Percentiles rank a stretch among this genome's conserved stretches.
These are phyloP conservation scores for Sinocyclocheilus grahami DNA, from an alignment of 2,113 vertebrate genomes.

Conservation along the genomic window DNA sequence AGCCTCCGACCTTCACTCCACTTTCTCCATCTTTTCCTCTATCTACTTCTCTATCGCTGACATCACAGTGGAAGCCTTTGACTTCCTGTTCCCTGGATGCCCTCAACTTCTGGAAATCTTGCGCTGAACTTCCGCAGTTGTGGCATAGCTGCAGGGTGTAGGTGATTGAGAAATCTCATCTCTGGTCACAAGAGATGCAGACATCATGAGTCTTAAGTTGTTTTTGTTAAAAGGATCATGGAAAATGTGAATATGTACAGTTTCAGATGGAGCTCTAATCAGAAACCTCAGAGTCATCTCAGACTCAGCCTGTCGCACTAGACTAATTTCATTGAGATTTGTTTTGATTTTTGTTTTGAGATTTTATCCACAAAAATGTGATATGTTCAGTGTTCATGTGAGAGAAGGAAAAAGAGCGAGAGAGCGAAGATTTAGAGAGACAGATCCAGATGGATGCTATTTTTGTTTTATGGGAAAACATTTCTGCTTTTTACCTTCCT, in stretches of 20 bases:
- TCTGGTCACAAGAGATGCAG: slow-evolving; percentile 40
- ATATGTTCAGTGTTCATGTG: slow-evolving; percentile 10
- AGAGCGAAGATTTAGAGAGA: neutral
- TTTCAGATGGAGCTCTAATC: slow-evolving; percentile 41
- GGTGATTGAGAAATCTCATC: slow-evolving; percentile 42
- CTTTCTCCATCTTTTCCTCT: slow-evolving; percentile 37
- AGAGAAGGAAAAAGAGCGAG: neutral
- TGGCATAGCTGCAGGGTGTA: slow-evolving; percentile 30
- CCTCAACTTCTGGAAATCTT: slow-evolving; percentile 45
- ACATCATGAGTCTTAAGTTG: slow-evolving; percentile 38
- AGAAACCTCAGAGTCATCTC: slow-evolving; percentile 34
- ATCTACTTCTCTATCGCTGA: slow-evolving; percentile 33
- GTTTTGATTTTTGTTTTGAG: slow-evolving; percentile 48
- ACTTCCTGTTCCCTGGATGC: slow-evolving; percentile 36
- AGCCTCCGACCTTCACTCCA: slow-evolving; percentile 21
- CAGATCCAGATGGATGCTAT: slow-evolving; percentile 40
- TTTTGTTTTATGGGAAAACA: too few species aligned
- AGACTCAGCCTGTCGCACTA: slow-evolving; percentile 17
- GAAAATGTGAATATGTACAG: slow-evolving; percentile 45
- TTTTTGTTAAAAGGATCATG: slow-evolving; percentile 44
- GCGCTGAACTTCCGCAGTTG: slow-evolving; percentile 35
- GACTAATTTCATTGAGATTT: slow-evolving; percentile 42
- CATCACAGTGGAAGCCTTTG: slow-evolving; percentile 42
- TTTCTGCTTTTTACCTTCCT: too few species aligned
- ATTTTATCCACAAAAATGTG: slow-evolving; percentile 35